Conservation (phyloP, 1,140 invertebrate genomes). For the Carposina sasakii region DNA sequence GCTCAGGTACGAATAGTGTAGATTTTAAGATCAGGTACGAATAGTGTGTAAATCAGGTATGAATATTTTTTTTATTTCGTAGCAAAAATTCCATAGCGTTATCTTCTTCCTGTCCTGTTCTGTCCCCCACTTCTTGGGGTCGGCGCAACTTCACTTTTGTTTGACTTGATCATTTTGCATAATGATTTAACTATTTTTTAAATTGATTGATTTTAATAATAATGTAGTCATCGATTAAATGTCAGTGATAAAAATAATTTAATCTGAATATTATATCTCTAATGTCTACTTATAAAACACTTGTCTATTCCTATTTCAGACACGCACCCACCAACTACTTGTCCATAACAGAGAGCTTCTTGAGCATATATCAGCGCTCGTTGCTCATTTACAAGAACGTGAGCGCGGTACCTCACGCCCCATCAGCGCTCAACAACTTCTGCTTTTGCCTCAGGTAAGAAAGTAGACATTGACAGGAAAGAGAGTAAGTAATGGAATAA, state of each 20-base stretch:
- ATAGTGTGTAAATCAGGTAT: slow-evolving; percentile 21
- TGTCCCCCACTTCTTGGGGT: no score
- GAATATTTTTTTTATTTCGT: neutral
- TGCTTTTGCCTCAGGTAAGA: slow-evolving; percentile 76
- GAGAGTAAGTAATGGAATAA: no score
- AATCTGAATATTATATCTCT: no score
- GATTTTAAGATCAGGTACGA: no score
- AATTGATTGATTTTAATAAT: no score
- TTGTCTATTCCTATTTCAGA: no score
- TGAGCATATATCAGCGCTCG: slow-evolving; percentile 92
- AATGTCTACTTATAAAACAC: no score
- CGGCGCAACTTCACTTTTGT: no score
- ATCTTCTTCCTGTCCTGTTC: neutral
- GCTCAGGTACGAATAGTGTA: slow-evolving; percentile 94
- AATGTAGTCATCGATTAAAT: no score
- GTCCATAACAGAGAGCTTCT: slow-evolving; percentile 95
- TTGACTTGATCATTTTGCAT: no score
- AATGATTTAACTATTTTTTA: no score
- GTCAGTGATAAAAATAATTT: no score
- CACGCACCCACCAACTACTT: slow-evolving; percentile 92
- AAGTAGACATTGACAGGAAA: neutral
- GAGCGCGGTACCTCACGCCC: slow-evolving; percentile 74
- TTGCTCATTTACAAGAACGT: slow-evolving; percentile 86
- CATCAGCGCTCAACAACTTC: slow-evolving; percentile 73
- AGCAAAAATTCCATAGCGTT: slow-evolving; percentile 4